Evolutionary conservation across 2,113 vertebrate species (phyloP).

Genomic region (Cnemophilus loriae): DNA sequence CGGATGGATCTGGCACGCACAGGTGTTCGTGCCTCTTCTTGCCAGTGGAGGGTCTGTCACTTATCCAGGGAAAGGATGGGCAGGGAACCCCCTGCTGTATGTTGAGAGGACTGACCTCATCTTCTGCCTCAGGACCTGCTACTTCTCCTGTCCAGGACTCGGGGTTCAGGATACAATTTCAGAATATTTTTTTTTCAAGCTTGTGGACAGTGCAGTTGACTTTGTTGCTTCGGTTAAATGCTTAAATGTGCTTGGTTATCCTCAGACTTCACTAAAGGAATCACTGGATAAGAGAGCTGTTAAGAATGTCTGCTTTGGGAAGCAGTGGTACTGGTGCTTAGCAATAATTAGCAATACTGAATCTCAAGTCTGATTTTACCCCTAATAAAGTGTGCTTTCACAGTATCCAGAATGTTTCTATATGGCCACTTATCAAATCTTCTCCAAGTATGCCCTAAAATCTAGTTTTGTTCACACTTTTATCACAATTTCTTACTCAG

Average conservation of each 20-base stretch:
- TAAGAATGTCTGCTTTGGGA: background rate
- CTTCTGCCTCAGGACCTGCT: background rate
- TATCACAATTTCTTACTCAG: background rate
- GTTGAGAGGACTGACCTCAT: background rate
- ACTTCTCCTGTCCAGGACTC: background rate
- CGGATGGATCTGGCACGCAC: background rate
- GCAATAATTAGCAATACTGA: background rate
- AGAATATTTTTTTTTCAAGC: background rate
- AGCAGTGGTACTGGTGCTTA: background rate
- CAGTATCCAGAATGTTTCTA: background rate
- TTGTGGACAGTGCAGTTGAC: background rate
- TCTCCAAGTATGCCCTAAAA: background rate
- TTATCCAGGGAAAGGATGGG: background rate
- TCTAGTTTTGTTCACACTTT: background rate
- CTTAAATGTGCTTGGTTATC: background rate
- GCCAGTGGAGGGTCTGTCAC: background rate
- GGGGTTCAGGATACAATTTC: background rate
- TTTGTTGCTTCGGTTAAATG: background rate
- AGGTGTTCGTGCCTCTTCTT: rapidly evolving
- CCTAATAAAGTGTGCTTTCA: background rate
- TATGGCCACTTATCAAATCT: background rate
- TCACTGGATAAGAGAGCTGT: background rate
- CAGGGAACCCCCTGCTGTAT: background rate
- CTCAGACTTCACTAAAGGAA: background rate
- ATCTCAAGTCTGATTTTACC: background rate